phyloP scores from a whole-genome alignment of 1,140 invertebrate species.

The Pogonus chalceus region DNA sequence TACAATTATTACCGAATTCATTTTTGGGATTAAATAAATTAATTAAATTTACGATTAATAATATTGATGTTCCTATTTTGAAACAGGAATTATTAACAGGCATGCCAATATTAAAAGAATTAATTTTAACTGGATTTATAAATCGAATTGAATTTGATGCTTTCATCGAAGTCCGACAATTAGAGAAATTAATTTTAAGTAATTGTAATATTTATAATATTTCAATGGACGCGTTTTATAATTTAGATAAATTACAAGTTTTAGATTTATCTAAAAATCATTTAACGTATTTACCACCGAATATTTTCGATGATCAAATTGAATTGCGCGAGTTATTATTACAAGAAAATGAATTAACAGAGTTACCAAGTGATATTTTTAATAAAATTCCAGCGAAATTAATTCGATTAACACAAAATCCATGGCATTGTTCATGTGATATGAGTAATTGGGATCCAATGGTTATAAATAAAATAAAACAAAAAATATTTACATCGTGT shows the following conservation, averaged over 20 bases:
- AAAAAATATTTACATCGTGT: slow-evolving; percentile 34
- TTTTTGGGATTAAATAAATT: slow-evolving; percentile 49
- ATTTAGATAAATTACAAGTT: slow-evolving; percentile 43
- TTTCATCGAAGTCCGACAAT: slow-evolving; percentile 46
- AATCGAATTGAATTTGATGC: slow-evolving; percentile 53
- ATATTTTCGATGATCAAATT: slow-evolving; percentile 49
- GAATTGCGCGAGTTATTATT: slow-evolving; percentile 50
- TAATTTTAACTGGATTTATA: slow-evolving; percentile 47
- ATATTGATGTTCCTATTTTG: slow-evolving; percentile 44
- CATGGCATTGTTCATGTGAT: slow-evolving; percentile 57
- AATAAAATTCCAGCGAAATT: slow-evolving; percentile 40
- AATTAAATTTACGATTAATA: slow-evolving; percentile 41
- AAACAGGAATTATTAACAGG: slow-evolving; percentile 51
- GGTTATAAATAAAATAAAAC: slow-evolving; percentile 39
- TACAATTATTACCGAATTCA: slow-evolving; percentile 48
- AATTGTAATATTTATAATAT: slow-evolving; percentile 50
- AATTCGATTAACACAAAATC: slow-evolving; percentile 51
- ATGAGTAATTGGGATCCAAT: slow-evolving; percentile 52
- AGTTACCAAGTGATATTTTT: slow-evolving; percentile 48
- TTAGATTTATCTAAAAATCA: slow-evolving; percentile 56
- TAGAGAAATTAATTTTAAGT: slow-evolving; percentile 48
- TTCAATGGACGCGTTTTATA: slow-evolving; percentile 59
- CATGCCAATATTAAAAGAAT: slow-evolving; percentile 40
- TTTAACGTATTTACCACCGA: slow-evolving; percentile 46
- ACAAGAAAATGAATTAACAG: slow-evolving; percentile 47